phyloP scores from a whole-genome alignment of 23 tunicate species.

The Trididemnum clinides region DNA sequence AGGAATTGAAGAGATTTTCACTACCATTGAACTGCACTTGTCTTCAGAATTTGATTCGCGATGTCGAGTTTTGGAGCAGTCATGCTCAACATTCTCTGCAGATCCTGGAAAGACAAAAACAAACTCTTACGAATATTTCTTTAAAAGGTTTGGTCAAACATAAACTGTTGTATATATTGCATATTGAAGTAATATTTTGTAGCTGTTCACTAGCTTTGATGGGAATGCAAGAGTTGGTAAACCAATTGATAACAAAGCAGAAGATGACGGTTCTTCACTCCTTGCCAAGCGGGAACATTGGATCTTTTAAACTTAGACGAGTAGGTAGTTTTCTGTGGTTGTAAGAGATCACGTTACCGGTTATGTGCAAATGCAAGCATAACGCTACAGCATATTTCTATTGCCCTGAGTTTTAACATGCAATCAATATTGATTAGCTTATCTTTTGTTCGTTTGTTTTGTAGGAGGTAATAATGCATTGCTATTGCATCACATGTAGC shows the following conservation, averaged over 20 bases:
- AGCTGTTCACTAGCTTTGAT: slow-evolving; percentile 11
- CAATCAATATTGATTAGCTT: too few species aligned
- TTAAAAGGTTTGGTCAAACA: too few species aligned
- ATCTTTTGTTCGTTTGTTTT: too few species aligned
- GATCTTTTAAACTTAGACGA: slow-evolving; percentile 17
- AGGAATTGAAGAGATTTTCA: neutral
- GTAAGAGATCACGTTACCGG: too few species aligned
- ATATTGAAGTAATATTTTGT: neutral
- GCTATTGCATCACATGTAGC: too few species aligned
- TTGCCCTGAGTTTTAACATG: too few species aligned
- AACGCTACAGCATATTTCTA: too few species aligned
- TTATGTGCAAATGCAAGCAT: too few species aligned
- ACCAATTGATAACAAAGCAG: neutral
- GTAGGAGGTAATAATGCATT: too few species aligned
- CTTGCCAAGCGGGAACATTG: neutral
- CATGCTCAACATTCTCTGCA: neutral
- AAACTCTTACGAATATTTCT: slow-evolving; percentile 35
- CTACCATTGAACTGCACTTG: slow-evolving; percentile 43
- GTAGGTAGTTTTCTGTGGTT: too few species aligned
- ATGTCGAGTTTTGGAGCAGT: slow-evolving; percentile 43
- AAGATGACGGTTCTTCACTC: neutral
- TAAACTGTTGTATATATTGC: too few species aligned
- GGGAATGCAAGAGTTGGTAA: slow-evolving; percentile 36
- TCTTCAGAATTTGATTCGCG: neutral
- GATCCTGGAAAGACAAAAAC: neutral